phyloP scores from a whole-genome alignment of 2,797 vertebrate genomes.

The Botia almorhae region DNA sequence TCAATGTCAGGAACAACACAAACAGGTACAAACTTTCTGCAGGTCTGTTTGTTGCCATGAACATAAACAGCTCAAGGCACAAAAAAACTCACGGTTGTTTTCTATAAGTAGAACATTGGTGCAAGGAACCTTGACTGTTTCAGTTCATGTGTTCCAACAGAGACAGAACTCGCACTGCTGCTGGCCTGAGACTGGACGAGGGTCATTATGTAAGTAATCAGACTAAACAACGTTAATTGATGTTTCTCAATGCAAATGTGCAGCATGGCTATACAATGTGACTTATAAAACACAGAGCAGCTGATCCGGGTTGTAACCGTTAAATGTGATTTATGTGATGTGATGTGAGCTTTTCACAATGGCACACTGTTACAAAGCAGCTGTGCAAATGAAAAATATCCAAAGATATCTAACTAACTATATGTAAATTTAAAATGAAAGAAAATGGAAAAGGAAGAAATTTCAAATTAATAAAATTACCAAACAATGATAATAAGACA shows the following conservation, averaged over 20 bases:
- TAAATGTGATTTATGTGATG: too few relatives aligned
- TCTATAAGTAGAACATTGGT: constrained; percentile 6
- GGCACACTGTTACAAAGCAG: too few relatives aligned
- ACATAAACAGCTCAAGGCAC: constrained; percentile 30
- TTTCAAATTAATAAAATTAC: too few relatives aligned
- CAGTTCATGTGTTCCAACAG: not conserved
- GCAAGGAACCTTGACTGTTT: not conserved
- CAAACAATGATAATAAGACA: too few relatives aligned
- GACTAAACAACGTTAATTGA: not conserved
- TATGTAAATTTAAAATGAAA: too few relatives aligned
- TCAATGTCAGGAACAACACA: constrained; percentile 2
- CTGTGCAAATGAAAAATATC: too few relatives aligned
- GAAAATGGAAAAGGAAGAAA: too few relatives aligned
- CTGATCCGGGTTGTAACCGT: not conserved
- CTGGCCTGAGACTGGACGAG: not conserved
- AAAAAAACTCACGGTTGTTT: constrained; percentile 15
- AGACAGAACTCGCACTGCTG: not conserved
- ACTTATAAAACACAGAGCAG: not conserved
- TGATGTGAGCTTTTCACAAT: too few relatives aligned
- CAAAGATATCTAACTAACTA: too few relatives aligned
- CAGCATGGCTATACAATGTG: not conserved
- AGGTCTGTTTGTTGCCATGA: constrained; percentile 29
- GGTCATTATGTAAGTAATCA: not conserved
- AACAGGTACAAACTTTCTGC: constrained; percentile 28
- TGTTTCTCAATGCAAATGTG: not conserved